Conservation (phyloP, 2,888 invertebrate genomes). For the Ariolimax columbianus region DNA sequence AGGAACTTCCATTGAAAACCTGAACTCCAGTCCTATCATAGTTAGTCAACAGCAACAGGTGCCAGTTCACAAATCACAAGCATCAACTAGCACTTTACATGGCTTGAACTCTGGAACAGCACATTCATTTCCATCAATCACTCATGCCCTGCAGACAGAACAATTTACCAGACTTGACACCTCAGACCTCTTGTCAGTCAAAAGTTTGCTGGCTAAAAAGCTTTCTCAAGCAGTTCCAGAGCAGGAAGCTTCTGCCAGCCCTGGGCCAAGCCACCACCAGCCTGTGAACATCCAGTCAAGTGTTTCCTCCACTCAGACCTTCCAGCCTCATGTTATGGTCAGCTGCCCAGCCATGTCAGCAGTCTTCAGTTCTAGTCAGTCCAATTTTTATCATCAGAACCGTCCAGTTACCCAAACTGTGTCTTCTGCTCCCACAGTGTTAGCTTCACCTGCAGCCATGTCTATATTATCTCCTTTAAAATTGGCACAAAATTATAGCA, state of each 20-base stretch:
- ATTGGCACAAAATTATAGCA: neutral
- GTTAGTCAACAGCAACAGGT: neutral
- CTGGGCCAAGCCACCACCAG: neutral
- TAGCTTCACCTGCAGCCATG: constrained; percentile 12
- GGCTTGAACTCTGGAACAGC: constrained; percentile 39
- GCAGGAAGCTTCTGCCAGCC: neutral
- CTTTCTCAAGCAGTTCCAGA: constrained; percentile 56
- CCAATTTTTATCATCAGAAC: constrained; percentile 5
- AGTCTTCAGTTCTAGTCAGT: constrained; percentile 37
- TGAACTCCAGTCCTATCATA: neutral
- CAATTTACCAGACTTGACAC: neutral
- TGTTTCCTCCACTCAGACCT: neutral
- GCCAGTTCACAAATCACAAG: neutral
- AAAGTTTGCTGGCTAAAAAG: constrained; percentile 95
- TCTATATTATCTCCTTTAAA: neutral
- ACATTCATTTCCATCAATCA: constrained; percentile 60
- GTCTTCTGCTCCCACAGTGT: constrained; percentile 4
- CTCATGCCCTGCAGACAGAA: constrained; percentile 60
- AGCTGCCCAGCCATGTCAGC: neutral
- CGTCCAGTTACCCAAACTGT: constrained; percentile 16
- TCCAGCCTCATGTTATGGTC: neutral
- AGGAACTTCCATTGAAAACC: neutral
- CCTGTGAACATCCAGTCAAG: neutral
- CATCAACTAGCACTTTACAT: neutral
- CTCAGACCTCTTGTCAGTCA: constrained; percentile 76